Evolutionary conservation across 2,888 invertebrate species (phyloP), one percentile per base, ranked within the genome.

Genomic region (Cephus spinipes): DNA sequence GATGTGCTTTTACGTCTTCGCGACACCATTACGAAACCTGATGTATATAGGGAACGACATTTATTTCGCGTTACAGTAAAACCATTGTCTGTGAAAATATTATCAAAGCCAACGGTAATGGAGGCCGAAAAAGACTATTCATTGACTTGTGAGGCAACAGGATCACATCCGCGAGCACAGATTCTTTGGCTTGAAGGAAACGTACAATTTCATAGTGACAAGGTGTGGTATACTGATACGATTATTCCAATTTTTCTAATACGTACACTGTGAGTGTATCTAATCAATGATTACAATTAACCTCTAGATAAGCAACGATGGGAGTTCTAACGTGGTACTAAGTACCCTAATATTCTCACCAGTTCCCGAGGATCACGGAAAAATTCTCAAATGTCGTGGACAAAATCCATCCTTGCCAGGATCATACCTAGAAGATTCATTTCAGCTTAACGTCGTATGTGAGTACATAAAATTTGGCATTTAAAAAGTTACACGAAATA

Each of bases 391-490:
- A 90, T 98, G 97, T 91, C 95, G 96, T 86, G 97, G 97, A 9
- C 96, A 96, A 89, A 98, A 98, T 93, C 96, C 95, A 77, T 94
- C 95, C 81, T 93, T 98, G 81, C 94, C 95, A 15, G 95, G 95
- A 75, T 95, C 95, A 78, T 95, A 94, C 84, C 93, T 97, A 79
- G 97, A 97, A 88, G 97, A 97, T 92, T 94, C 95, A 40, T 95
- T 96, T 91, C 94, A 94, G 89, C 93, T 98, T 84, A 97, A 97
- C 92, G 96, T 98, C 85, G 96, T 97, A 88, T 98, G 97, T 98
- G 93, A 97, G 97, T 96, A 23, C 3, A 34, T 23, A 11, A 30
- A 31, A 15, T 36, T 9, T 2, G 9, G 9, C 2, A 32, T 11
- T n/a, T 71, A 31, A 71, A 71, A 30, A 71, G 12, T 11, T 3